Conservation (phyloP, 1,140 invertebrate genomes). For the Macrocentrus cingulum region DNA sequence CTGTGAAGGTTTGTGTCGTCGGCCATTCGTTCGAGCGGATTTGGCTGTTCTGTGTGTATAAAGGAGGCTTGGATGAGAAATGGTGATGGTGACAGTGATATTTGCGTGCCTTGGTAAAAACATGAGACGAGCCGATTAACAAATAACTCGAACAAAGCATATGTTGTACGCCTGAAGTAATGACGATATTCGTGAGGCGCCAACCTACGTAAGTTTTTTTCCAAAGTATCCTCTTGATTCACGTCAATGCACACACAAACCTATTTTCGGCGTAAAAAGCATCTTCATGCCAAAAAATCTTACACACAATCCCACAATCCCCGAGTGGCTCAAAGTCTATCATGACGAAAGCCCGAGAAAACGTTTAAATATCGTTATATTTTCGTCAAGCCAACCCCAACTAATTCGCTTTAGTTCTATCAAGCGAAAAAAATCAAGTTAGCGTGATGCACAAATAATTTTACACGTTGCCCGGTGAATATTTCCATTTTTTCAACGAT, state of each 20-base stretch:
- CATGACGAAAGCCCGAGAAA: neutral
- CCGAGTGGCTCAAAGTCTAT: neutral
- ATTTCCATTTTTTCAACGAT: too few relatives aligned
- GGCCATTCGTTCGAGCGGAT: slow-evolving; percentile 57
- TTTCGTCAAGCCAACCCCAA: too few relatives aligned
- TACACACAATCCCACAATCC: too few relatives aligned
- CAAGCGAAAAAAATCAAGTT: too few relatives aligned
- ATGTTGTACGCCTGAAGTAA: slow-evolving; percentile 34
- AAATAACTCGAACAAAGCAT: slow-evolving; percentile 28
- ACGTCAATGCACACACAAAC: slow-evolving; percentile 11
- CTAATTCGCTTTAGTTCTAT: too few relatives aligned
- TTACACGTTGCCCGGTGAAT: too few relatives aligned
- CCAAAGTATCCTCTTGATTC: neutral
- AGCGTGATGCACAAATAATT: too few relatives aligned
- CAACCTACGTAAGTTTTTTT: slow-evolving; percentile 45
- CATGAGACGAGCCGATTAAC: slow-evolving; percentile 46
- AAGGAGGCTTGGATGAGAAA: slow-evolving; percentile 34
- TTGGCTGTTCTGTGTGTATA: slow-evolving; percentile 50
- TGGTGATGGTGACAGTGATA: slow-evolving; percentile 50
- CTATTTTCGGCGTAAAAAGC: slow-evolving; percentile 22
- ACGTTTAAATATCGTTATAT: neutral
- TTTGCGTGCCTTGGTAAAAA: slow-evolving; percentile 38
- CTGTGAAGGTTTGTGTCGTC: slow-evolving; percentile 41
- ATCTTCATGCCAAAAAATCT: neutral
- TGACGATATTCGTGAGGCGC: slow-evolving; percentile 43